These are phyloP conservation scores for Cryptus armator DNA, from an alignment of 2,888 invertebrate species.

Conservation along the genomic window DNA sequence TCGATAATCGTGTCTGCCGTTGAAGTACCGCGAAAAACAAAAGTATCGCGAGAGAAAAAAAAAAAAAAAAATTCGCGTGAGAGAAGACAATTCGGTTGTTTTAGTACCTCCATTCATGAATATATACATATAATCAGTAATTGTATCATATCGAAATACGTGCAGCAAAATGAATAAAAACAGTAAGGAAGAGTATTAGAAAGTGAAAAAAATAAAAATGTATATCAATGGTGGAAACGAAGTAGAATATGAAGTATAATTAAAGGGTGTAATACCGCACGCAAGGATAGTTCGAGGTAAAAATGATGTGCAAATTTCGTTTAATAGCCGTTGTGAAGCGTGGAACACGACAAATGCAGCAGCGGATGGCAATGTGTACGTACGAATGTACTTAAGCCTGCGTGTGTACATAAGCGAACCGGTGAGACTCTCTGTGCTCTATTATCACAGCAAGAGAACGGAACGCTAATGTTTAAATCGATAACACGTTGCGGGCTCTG, in stretches of 20 bases:
- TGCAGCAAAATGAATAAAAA: conserved; percentile 11
- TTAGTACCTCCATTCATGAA: conserved; percentile 19
- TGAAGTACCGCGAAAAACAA: conserved; percentile 5
- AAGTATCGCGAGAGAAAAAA: background rate
- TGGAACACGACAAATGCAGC: conserved; percentile 21
- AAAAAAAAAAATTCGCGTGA: conserved; percentile 8
- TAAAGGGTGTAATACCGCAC: conserved; percentile 18
- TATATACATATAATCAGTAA: conserved; percentile 25
- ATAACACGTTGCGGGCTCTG: conserved; percentile 71
- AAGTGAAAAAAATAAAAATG: conserved; percentile 35
- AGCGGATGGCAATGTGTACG: conserved; percentile 45
- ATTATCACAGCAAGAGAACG: conserved; percentile 70
- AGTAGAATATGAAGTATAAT: conserved; percentile 25
- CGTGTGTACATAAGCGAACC: conserved; percentile 70
- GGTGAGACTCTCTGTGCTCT: conserved; percentile 62
- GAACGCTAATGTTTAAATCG: conserved; percentile 80
- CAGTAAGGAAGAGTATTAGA: background rate
- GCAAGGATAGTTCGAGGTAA: conserved; percentile 2
- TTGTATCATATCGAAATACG: background rate
- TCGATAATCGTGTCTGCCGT: background rate
- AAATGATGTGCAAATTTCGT: conserved; percentile 60
- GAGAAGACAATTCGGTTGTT: conserved; percentile 5
- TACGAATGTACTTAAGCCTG: conserved; percentile 53
- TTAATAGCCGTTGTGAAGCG: conserved; percentile 63
- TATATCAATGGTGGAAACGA: conserved; percentile 39